Percentiles rank a stretch among this genome's conserved stretches.
These are phyloP conservation scores for Bombus waltoni DNA, from an alignment of 1,140 invertebrate species.

Conservation along the genomic window DNA sequence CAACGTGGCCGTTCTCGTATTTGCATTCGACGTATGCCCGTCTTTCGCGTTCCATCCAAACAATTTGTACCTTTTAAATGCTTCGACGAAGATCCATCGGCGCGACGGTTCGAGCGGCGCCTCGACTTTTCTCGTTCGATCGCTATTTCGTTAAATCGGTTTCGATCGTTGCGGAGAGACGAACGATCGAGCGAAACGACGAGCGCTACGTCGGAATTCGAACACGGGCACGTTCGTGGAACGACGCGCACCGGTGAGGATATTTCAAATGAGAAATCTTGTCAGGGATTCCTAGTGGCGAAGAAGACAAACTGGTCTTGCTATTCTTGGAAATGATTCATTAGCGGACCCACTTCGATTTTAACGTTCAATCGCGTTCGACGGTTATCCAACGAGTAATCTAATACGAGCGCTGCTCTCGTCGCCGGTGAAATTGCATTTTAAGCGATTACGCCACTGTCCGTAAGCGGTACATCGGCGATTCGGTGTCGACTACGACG, in stretches of 20 bases:
- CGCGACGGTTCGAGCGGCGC: neutral
- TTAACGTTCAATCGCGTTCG: neutral
- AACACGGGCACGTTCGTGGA: neutral
- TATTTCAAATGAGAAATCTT: neutral
- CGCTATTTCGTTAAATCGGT: neutral
- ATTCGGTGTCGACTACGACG: no score
- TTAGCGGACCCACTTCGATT: neutral
- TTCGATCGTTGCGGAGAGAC: neutral
- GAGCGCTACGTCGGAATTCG: neutral
- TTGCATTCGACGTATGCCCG: slow-evolving; percentile 5
- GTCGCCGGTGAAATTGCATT: neutral
- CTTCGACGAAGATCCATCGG: neutral
- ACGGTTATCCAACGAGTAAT: neutral
- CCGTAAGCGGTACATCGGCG: no score
- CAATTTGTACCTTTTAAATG: slow-evolving; percentile 25
- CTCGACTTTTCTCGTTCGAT: neutral
- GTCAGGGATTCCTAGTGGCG: neutral
- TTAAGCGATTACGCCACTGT: neutral
- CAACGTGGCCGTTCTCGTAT: neutral
- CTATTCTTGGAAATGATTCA: neutral
- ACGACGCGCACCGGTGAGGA: neutral
- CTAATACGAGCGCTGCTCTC: neutral
- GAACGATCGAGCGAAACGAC: neutral
- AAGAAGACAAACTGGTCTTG: neutral
- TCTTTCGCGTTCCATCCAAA: slow-evolving; percentile 35